A percentile compares a stretch with the other conserved stretches of the same genome.
phyloP scores from a whole-genome alignment of 2,113 vertebrate genomes.

The Barnardius zonarius region DNA sequence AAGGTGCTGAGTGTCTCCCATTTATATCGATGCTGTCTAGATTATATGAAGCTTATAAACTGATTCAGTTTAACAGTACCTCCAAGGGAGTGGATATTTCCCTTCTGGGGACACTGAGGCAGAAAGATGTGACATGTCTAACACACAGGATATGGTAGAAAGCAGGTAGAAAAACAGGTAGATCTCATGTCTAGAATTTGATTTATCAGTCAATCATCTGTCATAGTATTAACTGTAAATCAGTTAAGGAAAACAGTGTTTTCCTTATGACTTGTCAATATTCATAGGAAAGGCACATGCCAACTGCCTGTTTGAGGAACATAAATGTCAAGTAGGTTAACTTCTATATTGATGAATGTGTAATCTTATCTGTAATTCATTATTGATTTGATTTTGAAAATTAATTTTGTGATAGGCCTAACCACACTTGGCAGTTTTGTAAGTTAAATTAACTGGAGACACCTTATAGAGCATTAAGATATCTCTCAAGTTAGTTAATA shows the following conservation, averaged over 20 bases:
- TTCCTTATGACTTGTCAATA: neutral
- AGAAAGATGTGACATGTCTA: neutral
- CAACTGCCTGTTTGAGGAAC: neutral
- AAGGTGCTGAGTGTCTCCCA: neutral
- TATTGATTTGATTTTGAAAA: slow-evolving; percentile 34
- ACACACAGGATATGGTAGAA: neutral
- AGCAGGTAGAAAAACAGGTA: neutral
- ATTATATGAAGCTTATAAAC: neutral
- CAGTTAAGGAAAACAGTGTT: neutral
- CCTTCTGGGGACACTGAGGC: neutral
- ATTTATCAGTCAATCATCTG: neutral
- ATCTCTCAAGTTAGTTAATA: neutral
- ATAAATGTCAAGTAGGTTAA: neutral
- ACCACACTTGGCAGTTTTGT: neutral
- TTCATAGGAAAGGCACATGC: neutral
- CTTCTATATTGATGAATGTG: neutral
- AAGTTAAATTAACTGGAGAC: neutral
- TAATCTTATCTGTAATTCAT: slow-evolving; percentile 6
- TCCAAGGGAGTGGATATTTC: neutral
- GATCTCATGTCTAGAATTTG: neutral
- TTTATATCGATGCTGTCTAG: neutral
- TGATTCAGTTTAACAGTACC: neutral
- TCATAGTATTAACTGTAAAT: neutral
- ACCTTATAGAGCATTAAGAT: neutral
- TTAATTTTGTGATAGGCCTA: slow-evolving; percentile 10